These are phyloP conservation scores for human DNA, from an alignment of 2,113 vertebrate genomes.

Conservation along the genomic window GRCh38 chr5:34607001-34607500, in stretches of 20 bases:
- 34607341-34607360: background rate
- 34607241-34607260: background rate
- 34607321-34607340: background rate
- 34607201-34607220: background rate
- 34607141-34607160: background rate
- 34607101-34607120: background rate
- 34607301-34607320: background rate
- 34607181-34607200: background rate
- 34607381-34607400: background rate
- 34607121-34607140: background rate
- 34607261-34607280: background rate
- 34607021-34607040: too few relatives aligned
- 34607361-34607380: background rate
- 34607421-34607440: background rate
- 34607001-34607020: too few relatives aligned
- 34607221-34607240: background rate
- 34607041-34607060: background rate
- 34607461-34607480: background rate
- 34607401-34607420: background rate
- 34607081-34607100: background rate
- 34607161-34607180: slow-evolving; percentile 13
- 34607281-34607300: background rate
- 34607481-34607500: background rate
- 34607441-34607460: background rate
- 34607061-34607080: background rate